phyloP scores from a whole-genome alignment of 1,140 invertebrate species.

The Anoplophora glabripennis region DNA sequence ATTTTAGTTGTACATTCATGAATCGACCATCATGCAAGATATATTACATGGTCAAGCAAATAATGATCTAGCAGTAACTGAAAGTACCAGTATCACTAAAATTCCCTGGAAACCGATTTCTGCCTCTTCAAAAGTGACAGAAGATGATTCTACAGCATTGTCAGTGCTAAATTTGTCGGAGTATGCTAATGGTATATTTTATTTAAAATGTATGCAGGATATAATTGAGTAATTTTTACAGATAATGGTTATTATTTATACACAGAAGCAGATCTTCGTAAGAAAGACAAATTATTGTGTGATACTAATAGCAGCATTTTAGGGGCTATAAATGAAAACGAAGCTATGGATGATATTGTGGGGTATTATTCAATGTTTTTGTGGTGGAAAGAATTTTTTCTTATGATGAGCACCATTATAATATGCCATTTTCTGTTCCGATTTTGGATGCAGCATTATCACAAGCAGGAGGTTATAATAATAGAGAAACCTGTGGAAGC shows the following conservation, averaged over 20 bases:
- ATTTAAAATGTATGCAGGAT: slow-evolving; percentile 8
- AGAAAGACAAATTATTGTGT: background rate
- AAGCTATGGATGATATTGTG: background rate
- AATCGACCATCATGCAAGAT: slow-evolving; percentile 54
- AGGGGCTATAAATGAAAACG: background rate
- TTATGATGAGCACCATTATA: slow-evolving; percentile 16
- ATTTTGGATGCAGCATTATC: slow-evolving; percentile 10
- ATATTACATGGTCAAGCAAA: slow-evolving; percentile 32
- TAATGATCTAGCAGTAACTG: slow-evolving; percentile 39
- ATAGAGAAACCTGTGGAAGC: slow-evolving; percentile 24
- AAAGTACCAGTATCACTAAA: slow-evolving; percentile 48
- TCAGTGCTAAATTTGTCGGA: slow-evolving; percentile 68
- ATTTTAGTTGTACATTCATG: slow-evolving; percentile 72
- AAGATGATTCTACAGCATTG: slow-evolving; percentile 54
- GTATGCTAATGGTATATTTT: slow-evolving; percentile 62
- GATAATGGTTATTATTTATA: slow-evolving; percentile 68
- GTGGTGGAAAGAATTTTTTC: slow-evolving; percentile 12
- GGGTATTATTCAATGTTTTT: background rate
- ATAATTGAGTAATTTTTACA: slow-evolving; percentile 33
- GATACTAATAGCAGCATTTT: background rate
- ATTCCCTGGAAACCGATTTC: slow-evolving; percentile 72
- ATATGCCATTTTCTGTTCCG: slow-evolving; percentile 12
- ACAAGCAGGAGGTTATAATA: slow-evolving; percentile 19
- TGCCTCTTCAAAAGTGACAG: slow-evolving; percentile 42
- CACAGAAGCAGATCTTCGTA: slow-evolving; percentile 48